Evolutionary conservation across 2,888 invertebrate species (phyloP), one percentile per base, ranked within the genome.

Genomic region (Crematogaster levior): DNA sequence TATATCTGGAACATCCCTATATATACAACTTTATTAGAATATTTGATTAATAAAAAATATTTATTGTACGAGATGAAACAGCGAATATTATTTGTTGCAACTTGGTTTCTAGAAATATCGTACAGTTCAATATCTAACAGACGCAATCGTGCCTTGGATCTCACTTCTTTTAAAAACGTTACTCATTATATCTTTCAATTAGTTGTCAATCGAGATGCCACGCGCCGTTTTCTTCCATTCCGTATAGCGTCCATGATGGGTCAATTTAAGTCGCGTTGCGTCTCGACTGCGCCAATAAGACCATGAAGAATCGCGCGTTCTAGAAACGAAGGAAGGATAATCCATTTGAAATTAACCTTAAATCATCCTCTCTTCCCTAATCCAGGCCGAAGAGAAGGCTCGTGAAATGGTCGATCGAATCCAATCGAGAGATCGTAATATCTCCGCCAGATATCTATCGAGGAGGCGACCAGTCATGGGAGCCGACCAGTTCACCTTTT

Each of bases 341-440:
- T 89, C 90, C 90, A 85, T 85, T 88, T 84, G 90, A 88, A 89
- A 90, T 90, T 90, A 90, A 89, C 89, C 89, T 89, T 90, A 90
- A 89, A 90, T 90, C 90, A 90, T 86, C 81, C 89, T 66, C 68
- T 73, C 86, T 84, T 70, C 53, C 80, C 88, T 89, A 85, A 90
- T 90, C 87, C 81, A 27, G 68, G 30, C 61, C 86, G 86, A 81
- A 86, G 79, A 86, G 86, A 86, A 86, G 89, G 82, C 85, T 83
- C 86, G 84, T 90, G 87, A 90, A 88, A 90, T 85, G 88, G 84
- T 83, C 91, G 87, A 91, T 85, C 89, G 91, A 66, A 88, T 86
- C 85, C 89, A 88, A 90, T 90, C 91, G 91, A 84, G 83, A 86
- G 89, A 87, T 90, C 89, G 90, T 88, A 89, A 90, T 90, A 90